Evolutionary conservation across 2,113 vertebrate species (phyloP).

Genomic region (Pandion haliaetus): DNA sequence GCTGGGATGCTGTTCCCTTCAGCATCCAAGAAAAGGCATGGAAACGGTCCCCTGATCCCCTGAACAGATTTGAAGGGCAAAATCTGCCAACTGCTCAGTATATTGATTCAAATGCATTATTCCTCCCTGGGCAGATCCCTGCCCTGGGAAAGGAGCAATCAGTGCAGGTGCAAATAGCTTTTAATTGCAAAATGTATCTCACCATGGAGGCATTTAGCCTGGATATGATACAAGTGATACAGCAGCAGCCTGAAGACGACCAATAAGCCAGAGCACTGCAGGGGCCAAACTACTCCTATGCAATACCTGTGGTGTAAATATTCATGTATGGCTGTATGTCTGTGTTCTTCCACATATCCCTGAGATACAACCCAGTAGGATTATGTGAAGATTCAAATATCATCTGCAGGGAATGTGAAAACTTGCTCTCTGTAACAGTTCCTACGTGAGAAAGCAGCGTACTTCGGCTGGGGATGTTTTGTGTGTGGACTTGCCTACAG

Average conservation of each 20-base stretch:
- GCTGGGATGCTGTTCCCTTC: not conserved
- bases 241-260: slow-evolving; percentile 1
- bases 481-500: not conserved
- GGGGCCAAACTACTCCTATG: not conserved
- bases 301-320: not conserved
- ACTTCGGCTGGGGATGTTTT: not conserved
- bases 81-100: slow-evolving; percentile 40
- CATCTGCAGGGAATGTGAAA: not conserved
- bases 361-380: not conserved
- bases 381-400: not conserved
- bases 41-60: not conserved
- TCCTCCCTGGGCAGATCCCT: slow-evolving; percentile 30
- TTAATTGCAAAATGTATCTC: slow-evolving; percentile 64
- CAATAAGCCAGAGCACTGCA: not conserved
- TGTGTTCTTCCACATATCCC: not conserved
- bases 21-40: not conserved
- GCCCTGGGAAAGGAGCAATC: slow-evolving; percentile 49
- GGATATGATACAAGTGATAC: not conserved
- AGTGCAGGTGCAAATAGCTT: slow-evolving; percentile 59
- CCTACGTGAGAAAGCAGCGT: rapidly evolving
- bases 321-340: not conserved
- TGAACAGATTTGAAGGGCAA: slow-evolving; percentile 31
- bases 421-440: not conserved
- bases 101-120: slow-evolving; percentile 45
- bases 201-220: slow-evolving; percentile 44